Percentiles rank a stretch among this genome's conserved stretches.
Evolutionary conservation across 2,113 vertebrate species (phyloP).

Genomic region (Elachura formosa): DNA sequence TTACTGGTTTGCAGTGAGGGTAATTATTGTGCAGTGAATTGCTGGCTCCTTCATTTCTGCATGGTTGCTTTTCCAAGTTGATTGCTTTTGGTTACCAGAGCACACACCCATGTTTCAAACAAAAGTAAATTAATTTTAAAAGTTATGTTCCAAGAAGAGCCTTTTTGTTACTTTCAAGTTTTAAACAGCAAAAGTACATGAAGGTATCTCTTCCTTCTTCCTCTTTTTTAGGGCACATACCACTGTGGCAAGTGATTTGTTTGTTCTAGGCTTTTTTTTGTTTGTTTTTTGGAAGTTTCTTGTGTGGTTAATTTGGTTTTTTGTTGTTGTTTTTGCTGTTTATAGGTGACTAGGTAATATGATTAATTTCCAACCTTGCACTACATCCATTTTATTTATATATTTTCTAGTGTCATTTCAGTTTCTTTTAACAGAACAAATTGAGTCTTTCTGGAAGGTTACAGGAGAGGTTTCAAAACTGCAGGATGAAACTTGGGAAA

Average conservation of each 20-base stretch:
- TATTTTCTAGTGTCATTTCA: not conserved
- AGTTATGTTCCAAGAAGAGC: not conserved
- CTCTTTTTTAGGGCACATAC: accelerated
- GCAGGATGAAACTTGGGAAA: not conserved
- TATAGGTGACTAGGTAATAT: not conserved
- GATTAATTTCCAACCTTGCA: not conserved
- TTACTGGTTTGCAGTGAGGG: not conserved
- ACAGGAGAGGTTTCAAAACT: not conserved
- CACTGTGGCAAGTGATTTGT: not conserved
- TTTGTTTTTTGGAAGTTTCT: no score
- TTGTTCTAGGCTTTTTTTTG: not conserved
- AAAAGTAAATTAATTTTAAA: not conserved
- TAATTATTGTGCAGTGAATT: not conserved
- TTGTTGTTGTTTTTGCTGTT: not conserved
- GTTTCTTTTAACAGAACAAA: not conserved
- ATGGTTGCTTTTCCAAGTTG: not conserved
- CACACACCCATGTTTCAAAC: not conserved
- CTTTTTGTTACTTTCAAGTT: not conserved
- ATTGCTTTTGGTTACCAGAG: not conserved
- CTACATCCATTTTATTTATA: not conserved
- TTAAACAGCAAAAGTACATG: not conserved
- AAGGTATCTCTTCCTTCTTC: not conserved
- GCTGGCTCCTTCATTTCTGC: not conserved
- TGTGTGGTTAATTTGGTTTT: not conserved
- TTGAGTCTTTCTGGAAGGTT: not conserved